Evolutionary conservation across 2,113 vertebrate genomes (phyloP), one percentile per base, ranked within the genome.

Genomic region (Lepus europaeus): DNA sequence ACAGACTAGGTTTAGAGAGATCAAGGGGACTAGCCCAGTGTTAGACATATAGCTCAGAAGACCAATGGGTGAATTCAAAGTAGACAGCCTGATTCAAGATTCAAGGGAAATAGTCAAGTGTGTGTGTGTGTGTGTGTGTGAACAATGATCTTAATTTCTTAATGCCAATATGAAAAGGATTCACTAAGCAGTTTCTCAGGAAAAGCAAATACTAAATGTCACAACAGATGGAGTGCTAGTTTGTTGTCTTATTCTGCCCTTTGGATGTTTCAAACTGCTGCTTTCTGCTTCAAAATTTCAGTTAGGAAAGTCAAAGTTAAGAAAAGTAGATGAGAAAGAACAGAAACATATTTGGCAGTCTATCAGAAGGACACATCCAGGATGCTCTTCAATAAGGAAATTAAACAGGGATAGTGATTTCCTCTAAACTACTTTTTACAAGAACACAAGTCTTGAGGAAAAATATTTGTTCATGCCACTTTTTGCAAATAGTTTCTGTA

Each of bases 131-230:
- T 36, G 23, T 64, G 23, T 53, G 29, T 17, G 10, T 72, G 20
- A 31, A 59, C 49, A 29, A 61, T 79, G 68, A 78, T 82, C n/a
- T 95, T 96, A 87, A 85, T 73, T 96, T 73, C n/a, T 39, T 82
- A 90, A 89, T 79, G 22, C 25, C 69, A 81, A 36, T 79, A 82
- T 39, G 11, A 88, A 77, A 69, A 59, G 51, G 74, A 89, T 70
- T 91, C 79, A 93, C 36, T 91, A 87, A 91, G 39, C 31, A 83
- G 64, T 88, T 85, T 90, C 36, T 81, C 16, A 53, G 82, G 53
- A 72, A 96, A 96, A 95, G 74, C 84, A 63, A 87, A 81, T 74
- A 86, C 19, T 82, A 93, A 95, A 68, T 84, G 82, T 87, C 68
- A 81, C 78, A 96, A 79, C 84, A 95, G 90, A 91, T 63, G 88